Percentiles rank a stretch among this genome's conserved stretches.
These are phyloP conservation scores for Eriocheir sinensis DNA, from an alignment of 1,140 invertebrate species.

Conservation along the genomic window DNA sequence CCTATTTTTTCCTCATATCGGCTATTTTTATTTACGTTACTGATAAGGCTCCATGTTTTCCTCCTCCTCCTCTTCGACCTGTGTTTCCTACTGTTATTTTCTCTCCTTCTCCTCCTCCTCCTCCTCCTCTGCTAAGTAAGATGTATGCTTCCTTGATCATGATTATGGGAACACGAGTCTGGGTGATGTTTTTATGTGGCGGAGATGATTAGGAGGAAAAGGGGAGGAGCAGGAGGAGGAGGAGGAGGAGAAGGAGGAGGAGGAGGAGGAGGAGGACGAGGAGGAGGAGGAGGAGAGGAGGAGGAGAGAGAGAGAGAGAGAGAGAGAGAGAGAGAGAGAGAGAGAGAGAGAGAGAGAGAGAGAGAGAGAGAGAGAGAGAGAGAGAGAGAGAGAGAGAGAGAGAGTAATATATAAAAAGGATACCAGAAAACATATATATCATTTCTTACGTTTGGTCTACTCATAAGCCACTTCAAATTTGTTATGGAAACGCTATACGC, in stretches of 20 bases:
- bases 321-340: background rate
- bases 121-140: no score
- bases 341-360: background rate
- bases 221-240: background rate
- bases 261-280: no score
- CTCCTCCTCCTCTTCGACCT: no score
- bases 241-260: no score
- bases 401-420: background rate
- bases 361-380: background rate
- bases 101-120: no score
- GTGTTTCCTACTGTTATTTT: no score
- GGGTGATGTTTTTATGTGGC: slow-evolving; percentile 15
- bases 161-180: background rate
- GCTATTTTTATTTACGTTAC: no score
- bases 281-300: background rate
- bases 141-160: no score
- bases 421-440: no score
- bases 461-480: background rate
- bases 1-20: background rate
- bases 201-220: background rate
- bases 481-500: background rate
- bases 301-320: no score
- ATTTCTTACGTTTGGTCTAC: no score
- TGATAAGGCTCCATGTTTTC: no score
- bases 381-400: background rate